Evolutionary conservation across 2,113 vertebrate species (phyloP), one percentile per base, ranked within the genome.

Genomic region (Amphiprion ocellaris): DNA sequence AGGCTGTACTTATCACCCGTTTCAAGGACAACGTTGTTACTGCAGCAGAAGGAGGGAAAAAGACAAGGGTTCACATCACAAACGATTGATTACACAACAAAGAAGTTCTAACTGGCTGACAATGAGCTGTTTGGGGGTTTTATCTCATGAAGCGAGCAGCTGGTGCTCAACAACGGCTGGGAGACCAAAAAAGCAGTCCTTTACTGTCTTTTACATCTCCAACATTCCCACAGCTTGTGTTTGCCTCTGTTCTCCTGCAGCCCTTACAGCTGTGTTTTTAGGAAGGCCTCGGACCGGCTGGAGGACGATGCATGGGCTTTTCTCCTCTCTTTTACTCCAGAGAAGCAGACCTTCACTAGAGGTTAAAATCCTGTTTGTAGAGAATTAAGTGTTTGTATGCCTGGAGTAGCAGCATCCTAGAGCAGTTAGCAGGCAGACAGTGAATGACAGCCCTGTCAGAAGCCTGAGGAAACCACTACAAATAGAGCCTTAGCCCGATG

Each of bases 1-100:
- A 99, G 95, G 63, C 89, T 88, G 90, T 97, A 99, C 67, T 99
- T 99, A 0, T 96, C 96, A 3, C 93, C 89, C 16, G 94, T 93
- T 78, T 97, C 95, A 87, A 99, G 94, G 56, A 93, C 93, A 6
- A 96, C 90, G 26, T 96, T 94, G 50, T 96, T 96, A 87, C 98
- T 99, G 90, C 8, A 82, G 63, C 37, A 54, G 73, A 62, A 39
- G 50, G 64, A 50, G n/a, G 10, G n/a, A 33, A 62, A 46, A 49
- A 64, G 39, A 79, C 41, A 81, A 33, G 63, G 17, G 59, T 74
- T 74, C 16, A 78, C 10, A 56, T 77, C 74, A 50, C 39, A 44
- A 52, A 26, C 0, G 10, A 62, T 69, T 53, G 39, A 56, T 71
- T 49, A 60, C 49, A 67, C 44, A 74, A 61, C 62, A 37, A 54